phyloP scores from a whole-genome alignment of 2,888 invertebrate genomes.

The Tuberolachnus salignus region DNA sequence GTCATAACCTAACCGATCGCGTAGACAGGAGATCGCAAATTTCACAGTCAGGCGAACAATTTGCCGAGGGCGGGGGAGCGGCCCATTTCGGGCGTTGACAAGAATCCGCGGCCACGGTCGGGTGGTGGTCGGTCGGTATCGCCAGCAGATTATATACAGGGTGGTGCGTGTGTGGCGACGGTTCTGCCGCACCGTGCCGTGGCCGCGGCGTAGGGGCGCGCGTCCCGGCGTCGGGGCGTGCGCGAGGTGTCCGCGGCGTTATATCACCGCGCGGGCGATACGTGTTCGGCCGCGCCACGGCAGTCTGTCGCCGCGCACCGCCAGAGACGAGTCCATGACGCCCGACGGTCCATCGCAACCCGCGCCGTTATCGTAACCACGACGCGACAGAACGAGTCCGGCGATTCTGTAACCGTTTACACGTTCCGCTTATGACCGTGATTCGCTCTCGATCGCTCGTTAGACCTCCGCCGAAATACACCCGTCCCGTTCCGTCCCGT shows the following conservation, averaged over 20 bases:
- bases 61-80: too few species aligned
- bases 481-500: neutral
- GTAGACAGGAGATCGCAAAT: too few species aligned
- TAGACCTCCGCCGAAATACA: neutral
- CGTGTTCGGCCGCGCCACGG: conserved; percentile 12
- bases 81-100: neutral
- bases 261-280: neutral
- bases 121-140: neutral
- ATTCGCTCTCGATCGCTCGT: neutral
- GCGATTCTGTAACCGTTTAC: too few species aligned
- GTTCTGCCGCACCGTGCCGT: too few species aligned
- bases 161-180: neutral
- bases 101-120: neutral
- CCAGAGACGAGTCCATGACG: conserved; percentile 5
- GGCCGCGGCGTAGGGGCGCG: neutral
- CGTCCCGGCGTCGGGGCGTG: conserved; percentile 3
- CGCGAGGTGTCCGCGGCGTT: conserved; percentile 36
- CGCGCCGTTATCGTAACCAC: too few species aligned
- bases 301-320: conserved; percentile 44
- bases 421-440: neutral
- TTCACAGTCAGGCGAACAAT: too few species aligned
- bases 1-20: too few species aligned
- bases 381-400: too few species aligned
- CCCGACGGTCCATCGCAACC: too few species aligned
- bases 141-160: neutral